Conservation (phyloP, 2,888 invertebrate genomes). For the Hydrotaea cyrtoneurina region DNA sequence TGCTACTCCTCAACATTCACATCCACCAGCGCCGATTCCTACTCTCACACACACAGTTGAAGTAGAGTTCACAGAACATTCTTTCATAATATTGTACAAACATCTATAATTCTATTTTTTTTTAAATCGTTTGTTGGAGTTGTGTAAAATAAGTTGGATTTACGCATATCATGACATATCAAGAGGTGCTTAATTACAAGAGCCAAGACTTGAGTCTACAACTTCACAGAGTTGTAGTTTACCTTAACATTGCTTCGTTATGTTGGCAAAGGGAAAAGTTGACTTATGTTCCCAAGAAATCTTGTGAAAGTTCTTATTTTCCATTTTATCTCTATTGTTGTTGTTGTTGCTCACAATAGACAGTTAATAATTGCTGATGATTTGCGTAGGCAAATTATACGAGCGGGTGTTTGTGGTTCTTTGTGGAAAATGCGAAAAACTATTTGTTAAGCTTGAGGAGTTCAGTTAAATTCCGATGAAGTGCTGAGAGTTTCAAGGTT, state of each 20-base stretch:
- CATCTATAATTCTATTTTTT: not conserved
- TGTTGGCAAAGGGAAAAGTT: not conserved
- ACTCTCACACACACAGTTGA: no score
- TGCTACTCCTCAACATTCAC: no score
- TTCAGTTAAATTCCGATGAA: not conserved
- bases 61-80: no score
- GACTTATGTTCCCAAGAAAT: not conserved
- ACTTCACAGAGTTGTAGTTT: not conserved
- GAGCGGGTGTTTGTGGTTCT: not conserved
- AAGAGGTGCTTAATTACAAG: conserved; percentile 64
- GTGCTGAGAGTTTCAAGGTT: conserved; percentile 13
- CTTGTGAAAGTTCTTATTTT: not conserved
- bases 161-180: conserved; percentile 64
- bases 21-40: no score
- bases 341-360: not conserved
- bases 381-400: not conserved
- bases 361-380: not conserved
- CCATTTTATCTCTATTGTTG: not conserved
- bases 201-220: conserved; percentile 47
- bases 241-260: not conserved
- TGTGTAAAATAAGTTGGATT: conserved; percentile 55
- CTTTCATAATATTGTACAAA: no score
- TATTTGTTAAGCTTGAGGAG: conserved; percentile 2
- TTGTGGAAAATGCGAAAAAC: not conserved
- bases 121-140: not conserved